Evolutionary conservation across 2,888 invertebrate genomes (phyloP).

Genomic region (Hybos culiciformis): DNA sequence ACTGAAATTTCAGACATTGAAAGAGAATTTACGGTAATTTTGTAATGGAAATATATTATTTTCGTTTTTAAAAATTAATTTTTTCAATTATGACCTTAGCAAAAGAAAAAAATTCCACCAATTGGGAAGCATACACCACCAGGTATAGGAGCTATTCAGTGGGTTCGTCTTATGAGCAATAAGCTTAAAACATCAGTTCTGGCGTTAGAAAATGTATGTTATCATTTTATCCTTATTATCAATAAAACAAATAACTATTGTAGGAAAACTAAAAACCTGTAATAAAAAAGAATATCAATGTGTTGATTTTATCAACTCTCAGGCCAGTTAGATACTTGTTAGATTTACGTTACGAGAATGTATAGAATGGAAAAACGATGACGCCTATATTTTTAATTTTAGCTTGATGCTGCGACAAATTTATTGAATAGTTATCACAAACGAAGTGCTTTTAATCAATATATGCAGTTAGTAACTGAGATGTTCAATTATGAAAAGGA

Average conservation of each 20-base stretch:
- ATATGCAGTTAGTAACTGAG: constrained; percentile 57
- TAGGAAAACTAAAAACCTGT: too few relatives aligned
- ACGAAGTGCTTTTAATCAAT: constrained; percentile 63
- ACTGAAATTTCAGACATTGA: constrained; percentile 66
- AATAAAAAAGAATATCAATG: too few relatives aligned
- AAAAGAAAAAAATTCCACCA: constrained; percentile 26
- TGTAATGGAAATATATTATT: constrained; percentile 6
- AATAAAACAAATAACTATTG: too few relatives aligned
- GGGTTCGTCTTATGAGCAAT: constrained; percentile 68
- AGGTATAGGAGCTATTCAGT: constrained; percentile 71
- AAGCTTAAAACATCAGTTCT: constrained; percentile 68
- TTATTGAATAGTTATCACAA: constrained; percentile 55
- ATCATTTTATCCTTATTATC: not conserved
- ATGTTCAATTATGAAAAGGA: constrained; percentile 62
- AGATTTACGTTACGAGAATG: too few relatives aligned
- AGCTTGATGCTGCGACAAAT: constrained; percentile 28
- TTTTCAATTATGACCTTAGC: too few relatives aligned
- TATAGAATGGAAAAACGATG: too few relatives aligned
- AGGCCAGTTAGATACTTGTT: too few relatives aligned
- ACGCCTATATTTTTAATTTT: not conserved
- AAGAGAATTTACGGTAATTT: constrained; percentile 51
- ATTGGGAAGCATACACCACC: constrained; percentile 48
- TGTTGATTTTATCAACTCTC: too few relatives aligned
- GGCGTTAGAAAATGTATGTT: constrained; percentile 57
- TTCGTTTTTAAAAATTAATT: constrained; percentile 3